These are phyloP conservation scores for Elymnias hypermnestra DNA, from an alignment of 1,140 invertebrate species.

Conservation along the genomic window DNA sequence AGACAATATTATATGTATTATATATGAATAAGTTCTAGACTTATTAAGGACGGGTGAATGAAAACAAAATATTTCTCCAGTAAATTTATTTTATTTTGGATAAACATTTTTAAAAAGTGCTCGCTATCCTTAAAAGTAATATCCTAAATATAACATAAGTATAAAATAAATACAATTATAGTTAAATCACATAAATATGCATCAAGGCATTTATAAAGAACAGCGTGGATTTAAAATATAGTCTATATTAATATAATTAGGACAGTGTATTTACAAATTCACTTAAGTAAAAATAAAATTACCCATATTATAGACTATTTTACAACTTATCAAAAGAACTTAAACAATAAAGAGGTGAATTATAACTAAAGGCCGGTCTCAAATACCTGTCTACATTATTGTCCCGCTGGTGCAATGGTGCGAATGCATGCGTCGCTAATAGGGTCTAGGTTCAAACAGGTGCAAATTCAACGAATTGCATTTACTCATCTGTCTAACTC, in stretches of 20 bases:
- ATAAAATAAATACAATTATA: constrained; percentile 55
- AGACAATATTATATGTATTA: too few relatives aligned
- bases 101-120: constrained; percentile 45
- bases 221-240: constrained; percentile 8
- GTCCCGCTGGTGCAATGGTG: too few relatives aligned
- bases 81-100: constrained; percentile 43
- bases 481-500: too few relatives aligned
- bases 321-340: constrained; percentile 10
- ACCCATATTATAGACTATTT: constrained; percentile 7
- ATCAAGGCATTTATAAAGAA: constrained; percentile 29
- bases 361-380: too few relatives aligned
- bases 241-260: constrained; percentile 12
- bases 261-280: constrained; percentile 4
- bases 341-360: constrained; percentile 1
- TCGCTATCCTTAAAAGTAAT: constrained; percentile 16
- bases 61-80: constrained; percentile 11
- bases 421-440: too few relatives aligned
- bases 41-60: too few relatives aligned
- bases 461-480: too few relatives aligned
- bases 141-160: constrained; percentile 30
- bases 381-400: too few relatives aligned
- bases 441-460: too few relatives aligned
- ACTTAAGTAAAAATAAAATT: constrained; percentile 6
- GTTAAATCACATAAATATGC: constrained; percentile 58
- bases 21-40: too few relatives aligned